These are phyloP conservation scores for Cephalophus harveyi DNA, from an alignment of 2,113 vertebrate species.

Conservation along the genomic window DNA sequence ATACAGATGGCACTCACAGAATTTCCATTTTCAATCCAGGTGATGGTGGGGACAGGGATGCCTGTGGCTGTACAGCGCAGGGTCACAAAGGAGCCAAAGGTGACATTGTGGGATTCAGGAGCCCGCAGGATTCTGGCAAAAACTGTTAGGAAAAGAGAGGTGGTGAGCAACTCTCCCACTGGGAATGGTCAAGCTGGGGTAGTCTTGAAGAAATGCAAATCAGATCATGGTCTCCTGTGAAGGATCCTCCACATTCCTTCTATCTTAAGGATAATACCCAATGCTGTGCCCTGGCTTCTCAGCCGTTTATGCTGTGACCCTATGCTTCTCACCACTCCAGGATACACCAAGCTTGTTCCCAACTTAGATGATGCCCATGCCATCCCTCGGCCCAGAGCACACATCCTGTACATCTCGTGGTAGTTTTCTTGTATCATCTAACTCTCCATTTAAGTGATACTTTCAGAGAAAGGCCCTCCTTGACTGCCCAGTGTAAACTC, in stretches of 20 bases:
- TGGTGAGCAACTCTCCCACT: background rate
- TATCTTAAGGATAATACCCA: background rate
- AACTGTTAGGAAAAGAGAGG: slow-evolving; percentile 81
- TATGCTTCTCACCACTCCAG: background rate
- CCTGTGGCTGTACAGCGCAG: slow-evolving; percentile 91
- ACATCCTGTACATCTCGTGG: background rate
- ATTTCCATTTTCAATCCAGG: slow-evolving; percentile 97
- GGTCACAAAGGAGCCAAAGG: slow-evolving; percentile 91
- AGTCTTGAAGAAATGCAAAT: background rate
- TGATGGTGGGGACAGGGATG: slow-evolving; percentile 92
- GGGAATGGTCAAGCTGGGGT: background rate
- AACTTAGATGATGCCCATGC: background rate
- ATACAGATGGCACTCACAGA: slow-evolving; percentile 84
- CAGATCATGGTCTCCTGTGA: background rate
- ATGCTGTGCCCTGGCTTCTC: background rate
- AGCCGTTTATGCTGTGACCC: background rate
- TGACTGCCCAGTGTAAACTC: background rate
- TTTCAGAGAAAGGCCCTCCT: background rate
- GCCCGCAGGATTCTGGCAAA: slow-evolving; percentile 93
- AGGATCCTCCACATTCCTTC: background rate
- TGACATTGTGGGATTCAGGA: slow-evolving; percentile 92
- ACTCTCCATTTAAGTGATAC: background rate
- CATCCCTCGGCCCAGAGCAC: background rate
- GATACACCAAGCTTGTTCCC: background rate
- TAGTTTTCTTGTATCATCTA: background rate